Conservation (phyloP, 2,888 invertebrate genomes). For the Tineola bisselliella region DNA sequence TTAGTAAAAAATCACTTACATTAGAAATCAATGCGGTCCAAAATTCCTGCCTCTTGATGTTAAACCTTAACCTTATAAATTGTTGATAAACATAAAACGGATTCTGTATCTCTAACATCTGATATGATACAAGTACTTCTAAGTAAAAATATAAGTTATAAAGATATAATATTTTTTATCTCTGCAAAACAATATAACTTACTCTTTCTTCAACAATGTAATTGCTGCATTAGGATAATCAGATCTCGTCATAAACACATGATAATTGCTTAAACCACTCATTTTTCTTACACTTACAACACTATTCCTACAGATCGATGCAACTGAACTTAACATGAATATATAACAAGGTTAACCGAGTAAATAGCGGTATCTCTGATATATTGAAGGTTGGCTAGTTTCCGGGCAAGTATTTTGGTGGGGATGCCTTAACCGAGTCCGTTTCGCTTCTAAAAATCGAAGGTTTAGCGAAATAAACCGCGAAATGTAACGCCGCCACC, state of each 20-base stretch:
- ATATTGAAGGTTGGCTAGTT: conserved; percentile 16
- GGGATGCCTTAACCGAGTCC: conserved; percentile 26
- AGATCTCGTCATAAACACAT: conserved; percentile 72
- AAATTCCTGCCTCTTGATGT: no score
- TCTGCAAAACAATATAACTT: conserved; percentile 32
- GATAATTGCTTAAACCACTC: conserved; percentile 45
- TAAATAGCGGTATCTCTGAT: neutral
- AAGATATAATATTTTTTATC: no score
- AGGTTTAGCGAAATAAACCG: conserved; percentile 52
- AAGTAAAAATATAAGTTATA: no score
- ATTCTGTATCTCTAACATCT: no score
- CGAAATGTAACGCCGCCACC: conserved; percentile 44
- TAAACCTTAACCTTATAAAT: no score
- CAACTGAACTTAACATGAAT: neutral
- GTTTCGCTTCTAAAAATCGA: conserved; percentile 48
- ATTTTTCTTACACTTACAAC: conserved; percentile 31
- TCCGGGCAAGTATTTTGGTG: conserved; percentile 51
- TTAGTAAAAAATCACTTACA: no score
- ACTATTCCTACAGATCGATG: neutral
- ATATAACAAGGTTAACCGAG: neutral
- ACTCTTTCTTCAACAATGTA: conserved; percentile 69
- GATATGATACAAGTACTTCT: no score
- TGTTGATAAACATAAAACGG: no score
- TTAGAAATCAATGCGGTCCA: no score
- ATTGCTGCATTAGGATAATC: conserved; percentile 72